Percentiles rank a stretch among this genome's conserved stretches.
Evolutionary conservation across 2,888 invertebrate species (phyloP).

Genomic region (Diarsia mendica): DNA sequence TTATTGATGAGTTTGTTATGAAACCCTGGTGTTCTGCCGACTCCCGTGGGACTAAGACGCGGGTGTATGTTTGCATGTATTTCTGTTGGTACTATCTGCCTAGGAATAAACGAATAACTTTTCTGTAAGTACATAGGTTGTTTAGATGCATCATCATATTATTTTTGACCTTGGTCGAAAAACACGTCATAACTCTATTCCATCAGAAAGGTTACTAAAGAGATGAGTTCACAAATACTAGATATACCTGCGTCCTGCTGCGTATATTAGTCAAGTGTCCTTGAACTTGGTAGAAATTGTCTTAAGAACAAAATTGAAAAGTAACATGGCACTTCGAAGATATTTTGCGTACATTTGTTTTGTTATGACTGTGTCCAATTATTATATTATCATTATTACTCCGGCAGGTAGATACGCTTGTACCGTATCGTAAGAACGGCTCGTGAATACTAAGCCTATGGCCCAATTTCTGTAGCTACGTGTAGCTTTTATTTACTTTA

Average conservation of each 20-base stretch:
- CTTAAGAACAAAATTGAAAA: neutral
- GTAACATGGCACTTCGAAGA: neutral
- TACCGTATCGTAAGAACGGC: neutral
- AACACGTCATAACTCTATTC: neutral
- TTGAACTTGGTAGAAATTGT: neutral
- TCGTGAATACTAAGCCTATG: conserved; percentile 39
- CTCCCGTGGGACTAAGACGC: neutral
- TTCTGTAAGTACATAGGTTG: neutral
- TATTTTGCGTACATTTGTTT: conserved; percentile 21
- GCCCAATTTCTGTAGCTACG: conserved; percentile 15
- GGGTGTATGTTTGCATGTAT: neutral
- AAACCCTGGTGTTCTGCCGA: neutral
- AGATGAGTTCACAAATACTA: neutral
- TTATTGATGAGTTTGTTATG: neutral
- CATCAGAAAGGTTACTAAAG: neutral
- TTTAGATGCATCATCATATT: neutral
- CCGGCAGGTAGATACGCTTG: conserved; percentile 1
- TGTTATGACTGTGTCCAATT: conserved; percentile 16
- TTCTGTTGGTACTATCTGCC: neutral
- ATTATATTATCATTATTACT: conserved; percentile 9
- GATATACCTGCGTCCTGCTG: too few species aligned
- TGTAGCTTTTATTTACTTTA: conserved; percentile 14
- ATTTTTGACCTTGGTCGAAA: neutral
- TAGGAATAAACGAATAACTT: neutral
- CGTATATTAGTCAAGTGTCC: neutral